Evolutionary conservation across 2,888 invertebrate genomes (phyloP).

Genomic region (Portevinia maculata): DNA sequence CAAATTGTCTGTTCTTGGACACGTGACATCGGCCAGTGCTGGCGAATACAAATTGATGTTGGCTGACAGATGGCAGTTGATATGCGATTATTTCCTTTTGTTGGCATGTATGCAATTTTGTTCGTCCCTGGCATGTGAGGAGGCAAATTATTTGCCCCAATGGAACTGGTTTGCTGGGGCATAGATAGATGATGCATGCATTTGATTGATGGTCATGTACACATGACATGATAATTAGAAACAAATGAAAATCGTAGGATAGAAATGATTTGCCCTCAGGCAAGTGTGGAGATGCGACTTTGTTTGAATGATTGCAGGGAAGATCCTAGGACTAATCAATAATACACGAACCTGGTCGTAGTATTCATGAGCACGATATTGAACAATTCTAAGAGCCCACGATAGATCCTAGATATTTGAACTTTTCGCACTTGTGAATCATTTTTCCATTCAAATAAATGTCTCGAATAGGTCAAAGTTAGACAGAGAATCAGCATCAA

Average conservation of each 20-base stretch:
- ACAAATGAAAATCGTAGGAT: background rate
- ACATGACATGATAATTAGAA: constrained; percentile 2
- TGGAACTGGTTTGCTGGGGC: constrained; percentile 24
- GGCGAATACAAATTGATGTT: constrained; percentile 43
- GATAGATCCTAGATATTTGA: no score
- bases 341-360: no score
- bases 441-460: no score
- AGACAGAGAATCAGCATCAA: no score
- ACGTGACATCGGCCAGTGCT: constrained; percentile 42
- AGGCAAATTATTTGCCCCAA: constrained; percentile 4
- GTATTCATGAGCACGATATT: no score
- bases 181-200: constrained; percentile 11
- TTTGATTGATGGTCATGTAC: constrained; percentile 9
- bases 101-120: constrained; percentile 24
- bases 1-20: constrained; percentile 57
- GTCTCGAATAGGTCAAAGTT: no score
- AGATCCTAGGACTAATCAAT: no score
- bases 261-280: background rate
- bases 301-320: background rate
- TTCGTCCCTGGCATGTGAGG: constrained; percentile 17
- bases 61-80: constrained; percentile 53
- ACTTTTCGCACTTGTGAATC: no score
- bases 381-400: no score
- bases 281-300: background rate
- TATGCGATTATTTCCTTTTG: constrained; percentile 36